These are phyloP conservation scores for Ennomos erosarius DNA, from an alignment of 2,888 invertebrate species.

Conservation along the genomic window DNA sequence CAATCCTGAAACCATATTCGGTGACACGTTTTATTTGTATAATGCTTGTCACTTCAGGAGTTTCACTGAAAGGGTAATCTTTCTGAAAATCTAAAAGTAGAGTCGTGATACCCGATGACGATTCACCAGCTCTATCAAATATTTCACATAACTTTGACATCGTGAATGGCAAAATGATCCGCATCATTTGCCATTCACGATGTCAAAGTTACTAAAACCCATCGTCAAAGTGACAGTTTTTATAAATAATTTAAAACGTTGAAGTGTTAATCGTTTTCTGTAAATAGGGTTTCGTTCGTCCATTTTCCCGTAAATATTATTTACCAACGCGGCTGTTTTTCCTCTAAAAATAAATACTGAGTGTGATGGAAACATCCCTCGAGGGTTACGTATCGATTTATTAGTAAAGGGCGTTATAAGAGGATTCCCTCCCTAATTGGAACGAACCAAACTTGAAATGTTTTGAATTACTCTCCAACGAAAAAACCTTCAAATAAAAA, in stretches of 20 bases:
- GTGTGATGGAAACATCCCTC: conserved; percentile 45
- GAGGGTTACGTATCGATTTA: conserved; percentile 53
- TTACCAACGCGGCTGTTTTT: conserved; percentile 30
- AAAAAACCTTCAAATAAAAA: conserved; percentile 38
- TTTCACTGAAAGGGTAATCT: too few species aligned
- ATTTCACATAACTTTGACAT: too few species aligned
- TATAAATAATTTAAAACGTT: not conserved
- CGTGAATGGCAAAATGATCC: too few species aligned
- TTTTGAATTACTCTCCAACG: conserved; percentile 48
- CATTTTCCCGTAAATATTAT: conserved; percentile 23
- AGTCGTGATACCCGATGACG: too few species aligned
- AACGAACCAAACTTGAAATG: conserved; percentile 52
- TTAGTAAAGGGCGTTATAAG: conserved; percentile 52
- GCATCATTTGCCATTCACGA: too few species aligned
- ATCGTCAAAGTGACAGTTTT: too few species aligned
- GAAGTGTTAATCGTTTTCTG: not conserved
- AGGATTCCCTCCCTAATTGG: conserved; percentile 60
- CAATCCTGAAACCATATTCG: too few species aligned
- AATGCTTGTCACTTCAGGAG: too few species aligned
- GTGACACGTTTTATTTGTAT: too few species aligned
- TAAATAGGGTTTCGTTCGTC: conserved; percentile 1
- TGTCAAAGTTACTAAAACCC: too few species aligned
- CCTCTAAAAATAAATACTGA: conserved; percentile 38
- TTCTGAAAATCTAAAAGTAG: too few species aligned
- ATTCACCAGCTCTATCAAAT: too few species aligned